These are phyloP conservation scores for Cyrtonyx montezumae DNA, from an alignment of 2,113 vertebrate genomes.

Conservation along the genomic window DNA sequence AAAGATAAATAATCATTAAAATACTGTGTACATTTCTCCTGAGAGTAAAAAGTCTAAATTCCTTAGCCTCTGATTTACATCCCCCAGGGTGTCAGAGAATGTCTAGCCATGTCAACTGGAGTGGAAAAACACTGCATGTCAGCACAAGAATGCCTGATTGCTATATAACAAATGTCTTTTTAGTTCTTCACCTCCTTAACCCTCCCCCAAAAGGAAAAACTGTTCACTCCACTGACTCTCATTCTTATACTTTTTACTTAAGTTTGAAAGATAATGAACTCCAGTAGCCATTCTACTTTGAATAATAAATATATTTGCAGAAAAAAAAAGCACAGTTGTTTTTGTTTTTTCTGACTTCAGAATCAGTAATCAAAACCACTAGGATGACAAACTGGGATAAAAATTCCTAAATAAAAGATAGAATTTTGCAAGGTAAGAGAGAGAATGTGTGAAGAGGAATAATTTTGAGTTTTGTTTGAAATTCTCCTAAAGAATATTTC, in stretches of 20 bases:
- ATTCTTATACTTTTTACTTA: neutral
- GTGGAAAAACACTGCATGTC: constrained; percentile 65
- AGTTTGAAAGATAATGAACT: neutral
- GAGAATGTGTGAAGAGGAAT: neutral
- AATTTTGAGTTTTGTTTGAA: neutral
- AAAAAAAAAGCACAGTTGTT: neutral
- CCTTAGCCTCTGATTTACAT: constrained; percentile 47
- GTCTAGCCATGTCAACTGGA: constrained; percentile 34
- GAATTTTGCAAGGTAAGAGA: neutral
- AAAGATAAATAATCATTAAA: constrained; percentile 57
- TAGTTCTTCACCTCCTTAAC: neutral
- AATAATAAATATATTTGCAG: neutral
- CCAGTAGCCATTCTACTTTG: neutral
- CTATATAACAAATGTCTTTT: constrained; percentile 21
- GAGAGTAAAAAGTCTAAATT: constrained; percentile 24
- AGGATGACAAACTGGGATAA: neutral
- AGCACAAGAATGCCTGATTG: constrained; percentile 35
- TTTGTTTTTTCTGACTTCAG: neutral
- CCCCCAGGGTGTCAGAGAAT: neutral
- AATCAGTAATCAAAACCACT: neutral
- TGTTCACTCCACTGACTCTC: neutral
- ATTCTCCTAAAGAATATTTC: neutral
- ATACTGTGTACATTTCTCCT: constrained; percentile 45
- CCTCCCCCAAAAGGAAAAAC: neutral
- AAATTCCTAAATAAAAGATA: neutral